A percentile compares a stretch with the other conserved stretches of the same genome.
Conservation (phyloP, 2,888 invertebrate species). For the Pardosa pseudoannulata region DNA sequence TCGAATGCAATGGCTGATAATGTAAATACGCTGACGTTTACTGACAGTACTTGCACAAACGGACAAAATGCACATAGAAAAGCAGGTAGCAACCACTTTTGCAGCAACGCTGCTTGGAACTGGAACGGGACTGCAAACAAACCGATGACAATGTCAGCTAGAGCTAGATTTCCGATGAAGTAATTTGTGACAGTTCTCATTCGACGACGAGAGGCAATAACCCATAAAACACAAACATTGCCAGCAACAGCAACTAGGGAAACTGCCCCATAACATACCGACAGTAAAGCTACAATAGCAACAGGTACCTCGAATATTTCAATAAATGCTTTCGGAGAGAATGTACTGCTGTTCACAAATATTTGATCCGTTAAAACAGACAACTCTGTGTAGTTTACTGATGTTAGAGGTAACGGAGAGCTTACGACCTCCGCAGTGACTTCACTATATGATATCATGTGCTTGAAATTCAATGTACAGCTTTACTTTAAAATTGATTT, state of each 20-base stretch:
- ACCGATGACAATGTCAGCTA: conserved; percentile 76
- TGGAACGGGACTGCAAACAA: conserved; percentile 91
- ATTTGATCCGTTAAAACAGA: not conserved
- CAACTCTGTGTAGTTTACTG: not conserved
- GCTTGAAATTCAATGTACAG: not conserved
- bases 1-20: conserved; percentile 91
- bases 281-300: conserved; percentile 85
- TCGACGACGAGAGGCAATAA: conserved; percentile 85
- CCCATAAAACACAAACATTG: conserved; percentile 90
- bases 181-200: conserved; percentile 83
- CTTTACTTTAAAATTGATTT: no score
- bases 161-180: conserved; percentile 35
- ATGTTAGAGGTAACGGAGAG: not conserved
- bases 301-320: conserved; percentile 85
- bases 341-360: not conserved
- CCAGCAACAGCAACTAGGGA: conserved; percentile 89
- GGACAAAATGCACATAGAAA: conserved; percentile 93
- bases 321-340: not conserved
- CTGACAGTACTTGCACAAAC: conserved; percentile 89
- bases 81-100: conserved; percentile 89
- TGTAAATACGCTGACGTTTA: conserved; percentile 92
- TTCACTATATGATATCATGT: not conserved
- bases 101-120: conserved; percentile 91
- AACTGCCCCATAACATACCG: conserved; percentile 88
- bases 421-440: not conserved